A percentile compares a stretch with the other conserved stretches of the same genome.
Evolutionary conservation across 2,113 vertebrate genomes (phyloP).

Genomic region (Naja naja): DNA sequence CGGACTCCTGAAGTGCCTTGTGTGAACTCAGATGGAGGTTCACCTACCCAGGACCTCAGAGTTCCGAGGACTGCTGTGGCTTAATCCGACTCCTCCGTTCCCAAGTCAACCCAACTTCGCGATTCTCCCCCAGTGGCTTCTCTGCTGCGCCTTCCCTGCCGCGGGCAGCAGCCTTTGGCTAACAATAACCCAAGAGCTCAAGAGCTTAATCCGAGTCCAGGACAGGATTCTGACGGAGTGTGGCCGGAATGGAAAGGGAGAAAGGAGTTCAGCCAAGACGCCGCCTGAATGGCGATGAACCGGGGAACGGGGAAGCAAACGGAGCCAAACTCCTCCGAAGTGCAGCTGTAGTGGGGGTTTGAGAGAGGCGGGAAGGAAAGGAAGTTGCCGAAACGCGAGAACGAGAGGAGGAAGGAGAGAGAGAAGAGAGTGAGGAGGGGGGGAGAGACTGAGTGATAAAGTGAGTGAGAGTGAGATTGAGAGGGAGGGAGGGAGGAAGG

Average conservation of each 20-base stretch:
- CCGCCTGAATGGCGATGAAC: neutral
- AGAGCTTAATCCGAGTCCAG: neutral
- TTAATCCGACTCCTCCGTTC: neutral
- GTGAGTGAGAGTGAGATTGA: too few species aligned
- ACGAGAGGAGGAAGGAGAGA: neutral
- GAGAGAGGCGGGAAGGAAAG: neutral
- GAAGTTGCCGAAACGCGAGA: neutral
- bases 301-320: neutral
- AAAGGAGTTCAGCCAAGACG: neutral
- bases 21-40: neutral
- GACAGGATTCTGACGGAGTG: neutral
- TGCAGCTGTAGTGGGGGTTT: neutral
- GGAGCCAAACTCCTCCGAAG: neutral
- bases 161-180: neutral
- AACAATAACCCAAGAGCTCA: too few species aligned
- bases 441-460: neutral
- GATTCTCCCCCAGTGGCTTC: neutral
- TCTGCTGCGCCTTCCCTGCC: neutral
- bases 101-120: neutral
- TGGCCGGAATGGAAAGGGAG: neutral
- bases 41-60: neutral
- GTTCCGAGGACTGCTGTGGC: neutral
- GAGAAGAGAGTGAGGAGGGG: neutral
- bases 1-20: neutral
- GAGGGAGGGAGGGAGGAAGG: neutral